Conservation (phyloP, 2,797 vertebrate species). For the Glyptemys insculpta region DNA sequence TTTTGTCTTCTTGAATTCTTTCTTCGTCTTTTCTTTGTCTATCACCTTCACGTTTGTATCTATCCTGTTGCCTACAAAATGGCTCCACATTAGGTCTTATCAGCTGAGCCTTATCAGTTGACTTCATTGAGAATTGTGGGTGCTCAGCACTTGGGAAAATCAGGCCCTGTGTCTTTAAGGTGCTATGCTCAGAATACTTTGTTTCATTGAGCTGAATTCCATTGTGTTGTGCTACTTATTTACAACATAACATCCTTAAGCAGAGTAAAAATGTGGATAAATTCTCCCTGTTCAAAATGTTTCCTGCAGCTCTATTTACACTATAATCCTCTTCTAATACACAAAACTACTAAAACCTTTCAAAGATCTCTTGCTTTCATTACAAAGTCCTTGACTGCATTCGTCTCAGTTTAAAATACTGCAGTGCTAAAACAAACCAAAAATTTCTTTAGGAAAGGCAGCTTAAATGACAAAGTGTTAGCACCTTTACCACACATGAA, state of each 20-base stretch:
- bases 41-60: background rate
- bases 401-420: constrained; percentile 39
- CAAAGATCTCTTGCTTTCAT: constrained; percentile 21
- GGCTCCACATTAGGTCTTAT: background rate
- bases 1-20: background rate
- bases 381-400: constrained; percentile 45
- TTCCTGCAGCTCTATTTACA: constrained; percentile 39
- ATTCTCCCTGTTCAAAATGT: constrained; percentile 60
- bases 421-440: constrained; percentile 38
- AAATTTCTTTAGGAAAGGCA: constrained; percentile 40
- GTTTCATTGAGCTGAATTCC: constrained; percentile 19
- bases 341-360: constrained; percentile 47
- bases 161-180: constrained; percentile 47
- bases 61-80: background rate
- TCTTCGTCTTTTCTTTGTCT: background rate
- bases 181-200: background rate
- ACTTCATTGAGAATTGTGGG: background rate
- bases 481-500: constrained; percentile 55
- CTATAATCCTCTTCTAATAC: constrained; percentile 42
- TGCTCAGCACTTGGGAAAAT: constrained; percentile 31
- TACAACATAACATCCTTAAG: background rate
- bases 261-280: background rate
- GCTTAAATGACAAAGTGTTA: constrained; percentile 47
- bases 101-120: background rate
- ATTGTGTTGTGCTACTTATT: background rate